Percentiles rank a stretch among this genome's conserved stretches.
phyloP scores from a whole-genome alignment of 2,797 vertebrate species.

The Arctocebus calabarensis region DNA sequence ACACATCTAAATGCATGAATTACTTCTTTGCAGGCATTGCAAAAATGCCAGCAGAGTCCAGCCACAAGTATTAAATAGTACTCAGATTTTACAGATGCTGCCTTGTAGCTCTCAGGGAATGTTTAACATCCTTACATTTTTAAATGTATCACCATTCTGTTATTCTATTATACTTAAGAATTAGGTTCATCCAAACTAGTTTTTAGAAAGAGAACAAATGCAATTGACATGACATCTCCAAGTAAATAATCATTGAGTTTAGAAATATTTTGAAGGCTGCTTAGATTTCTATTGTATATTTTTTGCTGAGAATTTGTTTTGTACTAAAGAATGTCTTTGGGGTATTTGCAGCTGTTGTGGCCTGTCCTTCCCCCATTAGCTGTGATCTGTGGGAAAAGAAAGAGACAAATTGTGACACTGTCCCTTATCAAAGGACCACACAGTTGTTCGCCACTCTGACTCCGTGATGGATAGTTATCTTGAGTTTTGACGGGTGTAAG shows the following conservation, averaged over 20 bases:
- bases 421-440: conserved; percentile 98
- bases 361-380: conserved; percentile 91
- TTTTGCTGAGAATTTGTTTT: conserved; percentile 80
- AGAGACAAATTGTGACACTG: conserved; percentile 97
- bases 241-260: conserved; percentile 78
- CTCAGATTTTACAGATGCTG: background rate
- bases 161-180: conserved; percentile 17
- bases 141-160: background rate
- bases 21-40: background rate
- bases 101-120: background rate
- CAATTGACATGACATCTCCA: background rate
- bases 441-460: conserved; percentile 95
- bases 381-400: conserved; percentile 94
- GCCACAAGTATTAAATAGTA: conserved; percentile 48
- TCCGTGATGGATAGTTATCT: conserved; percentile 98
- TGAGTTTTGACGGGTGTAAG: conserved; percentile 95
- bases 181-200: background rate
- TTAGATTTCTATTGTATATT: conserved; percentile 71
- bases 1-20: background rate
- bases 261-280: conserved; percentile 68
- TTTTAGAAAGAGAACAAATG: conserved; percentile 40
- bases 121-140: conserved; percentile 15
- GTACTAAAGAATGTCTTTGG: conserved; percentile 78
- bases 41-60: background rate
- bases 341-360: conserved; percentile 86